phyloP scores from a whole-genome alignment of 2,113 vertebrate species.

The Paramisgurnus dabryanus region DNA sequence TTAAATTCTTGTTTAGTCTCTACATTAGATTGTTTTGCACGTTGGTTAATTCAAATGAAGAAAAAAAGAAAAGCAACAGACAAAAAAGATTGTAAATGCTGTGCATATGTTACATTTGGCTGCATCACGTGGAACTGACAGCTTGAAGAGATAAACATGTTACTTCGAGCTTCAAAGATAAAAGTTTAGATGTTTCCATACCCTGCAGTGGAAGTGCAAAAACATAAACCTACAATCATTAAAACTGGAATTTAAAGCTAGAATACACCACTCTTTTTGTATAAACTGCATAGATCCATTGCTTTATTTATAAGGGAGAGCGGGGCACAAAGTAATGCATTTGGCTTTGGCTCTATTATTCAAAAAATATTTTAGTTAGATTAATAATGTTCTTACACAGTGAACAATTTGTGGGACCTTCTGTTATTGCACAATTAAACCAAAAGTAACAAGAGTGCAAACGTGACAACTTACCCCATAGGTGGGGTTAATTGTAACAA shows the following conservation, averaged over 20 bases:
- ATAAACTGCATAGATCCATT: background rate
- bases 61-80: background rate
- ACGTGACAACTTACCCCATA: too few relatives aligned
- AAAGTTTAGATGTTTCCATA: conserved; percentile 41
- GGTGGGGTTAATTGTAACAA: too few relatives aligned
- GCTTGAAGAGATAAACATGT: conserved; percentile 35
- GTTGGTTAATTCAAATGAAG: conserved; percentile 17
- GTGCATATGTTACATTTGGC: conserved; percentile 20
- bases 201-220: conserved; percentile 35
- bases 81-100: conserved; percentile 22
- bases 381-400: too few relatives aligned
- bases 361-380: too few relatives aligned
- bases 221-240: conserved; percentile 6
- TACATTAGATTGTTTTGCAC: background rate
- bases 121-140: conserved; percentile 24
- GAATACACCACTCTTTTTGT: conserved; percentile 8
- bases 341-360: too few relatives aligned
- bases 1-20: background rate
- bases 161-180: conserved; percentile 43
- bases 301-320: too few relatives aligned
- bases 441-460: too few relatives aligned
- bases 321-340: too few relatives aligned
- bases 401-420: too few relatives aligned
- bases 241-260: conserved; percentile 1
- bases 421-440: too few relatives aligned